Conservation (phyloP, 1,140 invertebrate species). For the Drosophila ercepeae region DNA sequence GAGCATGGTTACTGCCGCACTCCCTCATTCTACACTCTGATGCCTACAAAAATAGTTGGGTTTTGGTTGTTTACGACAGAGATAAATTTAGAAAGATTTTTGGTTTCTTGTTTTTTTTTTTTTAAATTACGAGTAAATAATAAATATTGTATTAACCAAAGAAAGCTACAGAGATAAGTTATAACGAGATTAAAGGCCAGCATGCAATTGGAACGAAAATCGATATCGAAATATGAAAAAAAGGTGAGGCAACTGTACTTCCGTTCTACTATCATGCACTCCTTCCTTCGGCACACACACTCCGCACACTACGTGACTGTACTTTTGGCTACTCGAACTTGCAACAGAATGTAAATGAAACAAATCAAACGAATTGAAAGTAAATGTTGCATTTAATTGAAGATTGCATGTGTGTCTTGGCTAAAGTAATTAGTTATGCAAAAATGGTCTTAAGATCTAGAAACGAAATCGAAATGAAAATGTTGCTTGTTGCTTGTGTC, state of each 20-base stretch:
- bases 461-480: constrained; percentile 43
- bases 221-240: constrained; percentile 14
- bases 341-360: constrained; percentile 66
- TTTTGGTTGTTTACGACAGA: constrained; percentile 58
- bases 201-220: constrained; percentile 24
- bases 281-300: constrained; percentile 24
- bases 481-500: constrained; percentile 25
- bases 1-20: constrained; percentile 86
- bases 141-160: constrained; percentile 17
- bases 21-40: constrained; percentile 83
- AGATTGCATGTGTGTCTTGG: constrained; percentile 43
- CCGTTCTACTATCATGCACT: constrained; percentile 45
- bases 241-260: constrained; percentile 50
- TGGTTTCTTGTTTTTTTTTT: constrained; percentile 22
- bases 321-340: constrained; percentile 45
- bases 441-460: constrained; percentile 62
- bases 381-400: constrained; percentile 71
- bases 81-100: constrained; percentile 32
- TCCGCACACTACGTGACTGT: constrained; percentile 57
- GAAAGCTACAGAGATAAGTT: constrained; percentile 17
- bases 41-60: constrained; percentile 83
- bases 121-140: constrained; percentile 10
- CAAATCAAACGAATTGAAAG: constrained; percentile 55
- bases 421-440: constrained; percentile 50
- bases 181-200: constrained; percentile 22